phyloP scores from a whole-genome alignment of 1,140 invertebrate genomes.

The Adoxophyes honmai region DNA sequence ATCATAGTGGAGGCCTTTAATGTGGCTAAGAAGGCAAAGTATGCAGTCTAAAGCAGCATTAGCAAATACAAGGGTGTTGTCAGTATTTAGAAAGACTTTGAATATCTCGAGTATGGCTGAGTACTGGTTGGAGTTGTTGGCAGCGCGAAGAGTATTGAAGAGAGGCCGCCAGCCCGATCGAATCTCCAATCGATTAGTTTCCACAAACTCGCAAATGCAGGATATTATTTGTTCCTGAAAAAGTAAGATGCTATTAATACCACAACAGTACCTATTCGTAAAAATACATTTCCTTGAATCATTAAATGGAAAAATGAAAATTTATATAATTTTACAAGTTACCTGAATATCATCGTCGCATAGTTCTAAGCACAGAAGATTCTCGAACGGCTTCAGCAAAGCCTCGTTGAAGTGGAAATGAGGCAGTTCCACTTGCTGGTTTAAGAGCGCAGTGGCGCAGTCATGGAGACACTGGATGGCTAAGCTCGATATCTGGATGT shows the following conservation, averaged over 20 bases:
- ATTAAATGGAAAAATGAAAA: too few relatives aligned
- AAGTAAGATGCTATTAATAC: constrained; percentile 23
- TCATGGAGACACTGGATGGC: constrained; percentile 96
- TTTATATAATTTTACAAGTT: too few relatives aligned
- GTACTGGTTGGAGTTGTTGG: constrained; percentile 83
- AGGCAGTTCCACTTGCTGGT: constrained; percentile 91
- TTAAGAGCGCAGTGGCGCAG: constrained; percentile 91
- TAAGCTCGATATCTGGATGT: constrained; percentile 91
- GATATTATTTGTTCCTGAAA: constrained; percentile 92
- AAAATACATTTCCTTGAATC: too few relatives aligned
- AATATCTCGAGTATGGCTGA: constrained; percentile 94
- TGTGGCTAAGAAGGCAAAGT: constrained; percentile 87
- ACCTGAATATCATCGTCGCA: constrained; percentile 95
- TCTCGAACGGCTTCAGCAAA: constrained; percentile 96
- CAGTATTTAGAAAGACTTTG: constrained; percentile 93
- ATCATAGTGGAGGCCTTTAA: constrained; percentile 78
- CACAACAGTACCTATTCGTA: neutral
- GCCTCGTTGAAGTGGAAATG: constrained; percentile 98
- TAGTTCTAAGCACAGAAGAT: constrained; percentile 92
- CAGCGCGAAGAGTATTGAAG: constrained; percentile 92
- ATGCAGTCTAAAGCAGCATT: constrained; percentile 96
- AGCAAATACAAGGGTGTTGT: constrained; percentile 94
- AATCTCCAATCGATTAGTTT: constrained; percentile 94
- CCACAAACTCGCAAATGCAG: constrained; percentile 96
- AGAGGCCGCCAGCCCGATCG: constrained; percentile 95